Evolutionary conservation across 2,113 vertebrate species (phyloP).

Genomic region (Gila orcuttii): DNA sequence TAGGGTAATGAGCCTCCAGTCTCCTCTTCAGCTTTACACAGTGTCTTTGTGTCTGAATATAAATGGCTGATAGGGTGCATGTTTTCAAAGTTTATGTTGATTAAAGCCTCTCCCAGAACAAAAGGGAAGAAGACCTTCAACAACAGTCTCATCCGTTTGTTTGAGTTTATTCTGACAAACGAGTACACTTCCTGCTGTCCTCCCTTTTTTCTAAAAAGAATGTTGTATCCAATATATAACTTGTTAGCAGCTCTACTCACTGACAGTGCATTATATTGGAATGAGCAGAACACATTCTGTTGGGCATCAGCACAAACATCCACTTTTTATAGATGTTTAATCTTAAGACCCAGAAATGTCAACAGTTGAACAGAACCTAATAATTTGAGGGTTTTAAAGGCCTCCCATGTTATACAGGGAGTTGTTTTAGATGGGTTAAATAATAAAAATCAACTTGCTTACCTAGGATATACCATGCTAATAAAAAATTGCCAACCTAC

Average conservation of each 20-base stretch:
- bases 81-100: constrained; percentile 1
- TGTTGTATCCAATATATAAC: neutral
- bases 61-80: neutral
- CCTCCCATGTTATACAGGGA: neutral
- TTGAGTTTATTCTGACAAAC: neutral
- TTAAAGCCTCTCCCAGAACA: neutral
- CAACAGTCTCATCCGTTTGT: neutral
- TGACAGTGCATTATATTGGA: neutral
- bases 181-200: neutral
- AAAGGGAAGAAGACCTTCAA: neutral
- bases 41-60: constrained; percentile 4
- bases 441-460: too few relatives aligned
- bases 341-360: constrained; percentile 9
- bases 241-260: neutral
- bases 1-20: constrained; percentile 11
- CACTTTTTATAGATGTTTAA: neutral
- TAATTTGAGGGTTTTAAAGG: neutral
- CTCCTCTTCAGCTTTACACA: neutral
- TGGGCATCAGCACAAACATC: neutral
- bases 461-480: too few relatives aligned
- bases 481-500: too few relatives aligned
- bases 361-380: neutral
- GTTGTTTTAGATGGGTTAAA: neutral
- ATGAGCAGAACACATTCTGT: neutral
- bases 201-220: neutral